Evolutionary conservation across 37 sponge, comb jelly and placozoan genomes (phyloP).

Genomic region (Beroe ovata): DNA sequence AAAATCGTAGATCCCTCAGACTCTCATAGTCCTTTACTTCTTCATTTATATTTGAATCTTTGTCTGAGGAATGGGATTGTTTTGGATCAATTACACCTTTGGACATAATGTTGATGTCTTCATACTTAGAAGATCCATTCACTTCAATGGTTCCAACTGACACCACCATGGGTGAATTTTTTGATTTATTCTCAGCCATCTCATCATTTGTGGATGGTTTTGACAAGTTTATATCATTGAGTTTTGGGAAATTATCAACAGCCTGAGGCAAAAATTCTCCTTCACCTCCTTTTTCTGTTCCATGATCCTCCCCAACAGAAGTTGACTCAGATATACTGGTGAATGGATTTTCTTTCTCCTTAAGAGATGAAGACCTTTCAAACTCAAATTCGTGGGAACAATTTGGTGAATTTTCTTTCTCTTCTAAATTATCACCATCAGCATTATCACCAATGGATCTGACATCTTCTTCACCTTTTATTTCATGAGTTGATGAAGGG

Average conservation of each 20-base stretch:
- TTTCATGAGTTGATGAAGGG: background rate
- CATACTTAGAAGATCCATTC: constrained; percentile 27
- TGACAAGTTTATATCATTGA: background rate
- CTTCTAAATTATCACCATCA: background rate
- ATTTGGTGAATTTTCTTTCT: background rate
- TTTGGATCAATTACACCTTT: background rate
- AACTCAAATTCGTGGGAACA: background rate
- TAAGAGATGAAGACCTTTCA: background rate
- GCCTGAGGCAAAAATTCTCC: no score
- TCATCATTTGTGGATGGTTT: background rate
- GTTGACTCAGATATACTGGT: background rate
- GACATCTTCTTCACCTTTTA: background rate
- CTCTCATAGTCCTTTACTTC: constrained; percentile 54
- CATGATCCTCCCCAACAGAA: background rate
- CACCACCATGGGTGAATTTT: constrained; percentile 50
- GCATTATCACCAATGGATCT: background rate
- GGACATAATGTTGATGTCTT: constrained; percentile 64
- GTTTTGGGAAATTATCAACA: background rate
- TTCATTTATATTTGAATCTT: background rate
- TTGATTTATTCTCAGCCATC: background rate
- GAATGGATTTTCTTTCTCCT: background rate
- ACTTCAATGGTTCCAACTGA: constrained; percentile 58
- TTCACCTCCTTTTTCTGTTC: background rate
- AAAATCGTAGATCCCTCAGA: constrained; percentile 29
- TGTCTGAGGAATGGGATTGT: background rate